These are phyloP conservation scores for Tetrapedia diversipes DNA, from an alignment of 2,888 invertebrate species.

Conservation along the genomic window DNA sequence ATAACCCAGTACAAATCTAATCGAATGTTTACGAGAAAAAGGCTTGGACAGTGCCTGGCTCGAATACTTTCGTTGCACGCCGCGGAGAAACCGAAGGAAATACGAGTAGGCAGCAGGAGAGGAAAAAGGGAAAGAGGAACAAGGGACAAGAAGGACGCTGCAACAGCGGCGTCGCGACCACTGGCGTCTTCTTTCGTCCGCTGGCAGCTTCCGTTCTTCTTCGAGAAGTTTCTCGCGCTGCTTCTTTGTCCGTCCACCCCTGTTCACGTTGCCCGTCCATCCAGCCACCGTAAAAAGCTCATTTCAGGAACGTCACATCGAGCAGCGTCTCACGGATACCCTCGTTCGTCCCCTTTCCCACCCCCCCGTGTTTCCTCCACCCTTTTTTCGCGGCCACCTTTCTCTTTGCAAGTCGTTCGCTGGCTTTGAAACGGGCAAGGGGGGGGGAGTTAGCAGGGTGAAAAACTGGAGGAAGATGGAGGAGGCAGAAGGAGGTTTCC, in stretches of 20 bases:
- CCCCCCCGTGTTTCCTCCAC: not conserved
- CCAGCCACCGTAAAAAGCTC: slow-evolving; percentile 61
- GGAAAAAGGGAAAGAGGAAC: too few relatives aligned
- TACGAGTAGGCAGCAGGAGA: slow-evolving; percentile 28
- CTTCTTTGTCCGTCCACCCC: slow-evolving; percentile 36
- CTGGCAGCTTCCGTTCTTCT: slow-evolving; percentile 32
- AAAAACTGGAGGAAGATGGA: not conserved
- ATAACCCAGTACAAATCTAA: too few relatives aligned
- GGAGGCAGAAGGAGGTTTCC: not conserved
- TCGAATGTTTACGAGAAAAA: too few relatives aligned
- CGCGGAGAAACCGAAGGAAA: slow-evolving; percentile 34
- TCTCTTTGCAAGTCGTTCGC: slow-evolving; percentile 8
- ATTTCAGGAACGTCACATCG: slow-evolving; percentile 56
- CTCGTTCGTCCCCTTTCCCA: slow-evolving; percentile 29
- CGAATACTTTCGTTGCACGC: too few relatives aligned
- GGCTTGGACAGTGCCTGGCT: not conserved
- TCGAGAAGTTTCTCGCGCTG: slow-evolving; percentile 31
- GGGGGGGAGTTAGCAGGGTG: not conserved
- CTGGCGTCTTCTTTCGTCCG: slow-evolving; percentile 42
- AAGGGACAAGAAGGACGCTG: not conserved
- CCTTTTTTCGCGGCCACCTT: not conserved
- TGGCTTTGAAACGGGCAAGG: not conserved
- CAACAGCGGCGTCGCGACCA: slow-evolving; percentile 39
- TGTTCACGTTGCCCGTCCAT: slow-evolving; percentile 39
- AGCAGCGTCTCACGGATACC: slow-evolving; percentile 44